Evolutionary conservation across 2,113 vertebrate genomes (phyloP), one percentile per base, ranked within the genome.

Genomic region (Dipodomys merriami): DNA sequence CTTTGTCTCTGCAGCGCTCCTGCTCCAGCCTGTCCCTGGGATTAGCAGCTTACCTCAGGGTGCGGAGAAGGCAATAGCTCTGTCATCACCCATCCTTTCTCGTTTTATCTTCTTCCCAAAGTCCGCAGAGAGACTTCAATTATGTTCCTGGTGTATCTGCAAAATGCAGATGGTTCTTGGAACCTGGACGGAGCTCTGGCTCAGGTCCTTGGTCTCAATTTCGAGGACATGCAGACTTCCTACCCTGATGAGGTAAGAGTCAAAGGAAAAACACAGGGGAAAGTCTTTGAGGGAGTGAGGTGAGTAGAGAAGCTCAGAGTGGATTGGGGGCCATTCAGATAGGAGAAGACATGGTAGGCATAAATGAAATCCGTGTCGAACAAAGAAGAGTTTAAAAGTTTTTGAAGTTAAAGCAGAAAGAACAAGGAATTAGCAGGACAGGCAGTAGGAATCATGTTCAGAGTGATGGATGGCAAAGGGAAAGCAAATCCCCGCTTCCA

Each of bases 141-240:
- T 72, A 91, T 98, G 73, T 94, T 97, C 96, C 76, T 98, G 96
- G 96, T 99, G 49, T 95, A 96, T 15, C 97, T 98, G 33, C 98
- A 99, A 96, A 98, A 98, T 74, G 98, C 98, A 8, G 96, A 98
- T 46, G 98, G 98, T n/a, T 98, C 97, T 85, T 99, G 98, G 98
- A 67, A 94, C 78, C 96, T 98, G 2, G 95, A 97, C 77, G 83
- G 97, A 83, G 74, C 25, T 67, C 92, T 98, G 93, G 97, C 97
- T 62, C 22, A 88, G 33, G 81, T 97, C 11, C 94, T 98, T 39
- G 96, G 91, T 35, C 91, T 96, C 95, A 97, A 86, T n/a, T 94
- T 95, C 15, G 18, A 97, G 77, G 97, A 98, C 46, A 71, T 98
- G 33, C 60, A 44, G 1, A 95, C 95, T 35, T 35, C 76, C 53